Evolutionary conservation across 1,140 invertebrate species (phyloP), one percentile per base, ranked within the genome.

Genomic region (Rhopalosiphum padi): DNA sequence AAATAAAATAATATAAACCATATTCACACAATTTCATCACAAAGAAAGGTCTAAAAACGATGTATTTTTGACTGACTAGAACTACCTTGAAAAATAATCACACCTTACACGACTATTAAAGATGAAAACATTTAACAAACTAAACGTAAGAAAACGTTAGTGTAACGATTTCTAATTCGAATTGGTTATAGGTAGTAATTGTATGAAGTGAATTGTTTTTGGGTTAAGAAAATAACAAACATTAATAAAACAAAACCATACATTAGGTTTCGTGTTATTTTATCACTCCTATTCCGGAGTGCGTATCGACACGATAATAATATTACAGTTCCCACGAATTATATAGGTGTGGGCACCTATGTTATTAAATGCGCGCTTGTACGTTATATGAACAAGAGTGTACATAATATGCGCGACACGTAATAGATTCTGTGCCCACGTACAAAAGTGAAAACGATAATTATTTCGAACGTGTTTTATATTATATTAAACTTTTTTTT

Each of bases 381-480:
- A 48, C 30, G n/a, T n/a, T 48, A 87, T 21, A 88, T n/a, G 15
- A 30, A 48, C 18, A 88, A 48, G n/a, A 41, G 37, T 85, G 37
- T 85, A 22, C 15, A 88, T 88, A 53, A 88, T 35, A n/a, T n/a
- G 30, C 37, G 30, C 21, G 43, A 48, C 46, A 35, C 30, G 46
- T 51, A 35, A 88, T 53, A 51, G 51, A 51, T 88, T 88, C 21
- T 35, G 87, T n/a, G 46, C 48, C 87, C 87, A 88, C 87, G 46
- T 43, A 51, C 23, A 88, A 51, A 53, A 35, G n/a, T 88, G n/a
- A 48, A 51, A 88, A 88, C 51, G 46, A 87, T 48, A 87, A 77
- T 77, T 77, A 77, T 77, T 77, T 77, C 15, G 30, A 77, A 77
- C 60, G 60, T 30, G 25, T 30, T 77, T n/a, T 35, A 21, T 51